A percentile compares a stretch with the other conserved stretches of the same genome.
Conservation (phyloP, 1,140 invertebrate species). For the Danaus melanippus region DNA sequence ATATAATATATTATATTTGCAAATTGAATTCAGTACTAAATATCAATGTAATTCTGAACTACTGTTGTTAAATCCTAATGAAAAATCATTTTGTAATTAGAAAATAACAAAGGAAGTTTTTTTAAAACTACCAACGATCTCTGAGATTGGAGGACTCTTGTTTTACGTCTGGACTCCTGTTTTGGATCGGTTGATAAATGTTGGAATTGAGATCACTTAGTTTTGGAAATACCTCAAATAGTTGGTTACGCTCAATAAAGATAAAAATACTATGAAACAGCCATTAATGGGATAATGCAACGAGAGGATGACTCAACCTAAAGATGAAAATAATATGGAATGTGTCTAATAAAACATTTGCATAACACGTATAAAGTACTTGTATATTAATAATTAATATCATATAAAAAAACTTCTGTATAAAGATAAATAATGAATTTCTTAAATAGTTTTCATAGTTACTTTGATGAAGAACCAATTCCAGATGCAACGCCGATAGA, state of each 20-base stretch:
- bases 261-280: constrained; percentile 4
- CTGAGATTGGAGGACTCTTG: constrained; percentile 21
- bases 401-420: no score
- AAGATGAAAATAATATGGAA: no score
- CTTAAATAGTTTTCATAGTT: constrained; percentile 14
- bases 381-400: no score
- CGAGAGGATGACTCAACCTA: no score
- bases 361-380: no score
- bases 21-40: no score
- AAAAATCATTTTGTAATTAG: constrained; percentile 1
- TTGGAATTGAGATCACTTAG: constrained; percentile 23
- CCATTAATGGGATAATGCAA: neutral
- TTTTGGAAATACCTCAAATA: constrained; percentile 28
- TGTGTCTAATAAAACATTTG: no score
- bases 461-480: constrained; percentile 35
- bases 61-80: no score
- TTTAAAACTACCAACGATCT: constrained; percentile 12
- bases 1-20: no score
- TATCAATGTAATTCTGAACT: no score
- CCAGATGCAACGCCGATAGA: constrained; percentile 56
- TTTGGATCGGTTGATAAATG: constrained; percentile 31
- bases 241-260: constrained; percentile 24
- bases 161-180: constrained; percentile 44
- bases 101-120: neutral
- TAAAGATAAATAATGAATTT: no score